phyloP scores from a whole-genome alignment of 2,113 vertebrate species.

The Origma solitaria region DNA sequence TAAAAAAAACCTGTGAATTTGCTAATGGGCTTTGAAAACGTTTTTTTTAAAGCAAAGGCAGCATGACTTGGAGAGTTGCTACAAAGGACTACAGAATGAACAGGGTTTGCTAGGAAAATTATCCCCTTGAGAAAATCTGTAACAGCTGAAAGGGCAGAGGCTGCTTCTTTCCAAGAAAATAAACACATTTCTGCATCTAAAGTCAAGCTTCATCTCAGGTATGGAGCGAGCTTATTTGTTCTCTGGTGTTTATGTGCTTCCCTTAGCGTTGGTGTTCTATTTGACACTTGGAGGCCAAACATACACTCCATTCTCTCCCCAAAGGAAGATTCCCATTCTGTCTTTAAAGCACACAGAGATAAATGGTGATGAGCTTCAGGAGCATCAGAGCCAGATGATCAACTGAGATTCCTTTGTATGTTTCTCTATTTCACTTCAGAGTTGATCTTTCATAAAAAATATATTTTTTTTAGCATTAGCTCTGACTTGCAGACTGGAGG shows the following conservation, averaged over 20 bases:
- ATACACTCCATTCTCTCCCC: not conserved
- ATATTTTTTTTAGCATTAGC: not conserved
- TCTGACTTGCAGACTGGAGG: not conserved
- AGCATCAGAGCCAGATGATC: slow-evolving; percentile 1
- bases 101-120: slow-evolving; percentile 28
- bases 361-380: not conserved
- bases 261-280: not conserved
- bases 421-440: not conserved
- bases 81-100: slow-evolving; percentile 25
- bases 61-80: slow-evolving; percentile 16
- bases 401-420: not conserved
- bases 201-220: slow-evolving; percentile 2
- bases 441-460: slow-evolving; percentile 8
- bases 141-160: not conserved
- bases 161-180: slow-evolving; percentile 28
- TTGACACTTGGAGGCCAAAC: not conserved
- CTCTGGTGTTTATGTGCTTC: not conserved
- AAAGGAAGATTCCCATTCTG: not conserved
- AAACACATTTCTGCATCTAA: slow-evolving; percentile 1
- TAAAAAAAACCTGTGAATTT: slow-evolving; percentile 73
- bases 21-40: slow-evolving; percentile 73
- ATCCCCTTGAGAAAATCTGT: not conserved
- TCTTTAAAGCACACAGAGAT: slow-evolving; percentile 23
- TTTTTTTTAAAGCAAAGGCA: slow-evolving; percentile 62
- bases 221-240: not conserved